Conservation (phyloP, 2,888 invertebrate species). For the Lathronympha strigana region DNA sequence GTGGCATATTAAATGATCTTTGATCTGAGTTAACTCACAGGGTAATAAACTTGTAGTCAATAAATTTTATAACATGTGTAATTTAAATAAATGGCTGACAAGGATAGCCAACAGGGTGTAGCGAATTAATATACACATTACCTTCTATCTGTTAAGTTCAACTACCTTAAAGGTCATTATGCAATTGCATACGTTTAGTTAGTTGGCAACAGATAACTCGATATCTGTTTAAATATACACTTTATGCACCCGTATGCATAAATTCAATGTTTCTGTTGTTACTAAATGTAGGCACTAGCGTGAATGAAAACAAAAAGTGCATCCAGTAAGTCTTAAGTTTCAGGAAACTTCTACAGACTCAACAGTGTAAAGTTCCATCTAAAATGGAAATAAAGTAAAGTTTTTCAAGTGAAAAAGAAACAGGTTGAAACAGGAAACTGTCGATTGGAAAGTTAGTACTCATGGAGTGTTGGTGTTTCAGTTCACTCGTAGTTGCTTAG, state of each 20-base stretch:
- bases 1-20: slow-evolving; percentile 5
- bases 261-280: background rate
- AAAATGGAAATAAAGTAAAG: background rate
- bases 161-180: background rate
- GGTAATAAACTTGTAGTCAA: background rate
- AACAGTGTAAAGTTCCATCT: background rate
- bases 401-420: background rate
- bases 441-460: slow-evolving; percentile 6
- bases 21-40: background rate
- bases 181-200: background rate
- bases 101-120: slow-evolving; percentile 10
- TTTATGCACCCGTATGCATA: slow-evolving; percentile 10
- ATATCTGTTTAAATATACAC: background rate
- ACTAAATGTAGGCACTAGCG: background rate
- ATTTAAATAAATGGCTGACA: background rate
- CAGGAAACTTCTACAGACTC: background rate
- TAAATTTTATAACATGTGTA: background rate
- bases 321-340: background rate
- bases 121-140: background rate
- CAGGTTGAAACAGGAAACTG: background rate
- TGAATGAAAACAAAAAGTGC: background rate
- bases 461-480: background rate
- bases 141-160: background rate
- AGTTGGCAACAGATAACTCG: background rate
- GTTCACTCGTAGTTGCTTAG: background rate